phyloP scores from a whole-genome alignment of 1,140 invertebrate genomes.

The Stegodyphus mimosarum region DNA sequence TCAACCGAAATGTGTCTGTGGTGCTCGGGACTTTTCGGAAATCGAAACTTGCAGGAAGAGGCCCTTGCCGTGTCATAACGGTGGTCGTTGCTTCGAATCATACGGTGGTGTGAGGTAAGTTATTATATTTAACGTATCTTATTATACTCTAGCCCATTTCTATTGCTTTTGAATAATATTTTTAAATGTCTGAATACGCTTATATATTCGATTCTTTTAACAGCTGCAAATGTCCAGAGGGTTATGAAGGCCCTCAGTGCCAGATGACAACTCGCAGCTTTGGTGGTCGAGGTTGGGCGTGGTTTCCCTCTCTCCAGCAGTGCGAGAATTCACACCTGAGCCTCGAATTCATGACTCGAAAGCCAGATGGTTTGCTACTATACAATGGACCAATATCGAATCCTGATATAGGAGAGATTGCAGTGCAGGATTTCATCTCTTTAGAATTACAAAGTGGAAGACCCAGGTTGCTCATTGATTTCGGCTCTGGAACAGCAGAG shows the following conservation, averaged over 20 bases:
- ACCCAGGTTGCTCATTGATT: constrained; percentile 90
- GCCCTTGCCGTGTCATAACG: constrained; percentile 86
- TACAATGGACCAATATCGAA: constrained; percentile 97
- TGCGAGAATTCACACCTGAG: constrained; percentile 94
- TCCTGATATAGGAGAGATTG: constrained; percentile 83
- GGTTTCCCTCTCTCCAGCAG: constrained; percentile 95
- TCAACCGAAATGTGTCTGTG: constrained; percentile 82
- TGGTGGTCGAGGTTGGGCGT: constrained; percentile 91
- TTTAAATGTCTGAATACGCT: not conserved
- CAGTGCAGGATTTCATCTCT: constrained; percentile 85
- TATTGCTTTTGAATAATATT: not conserved
- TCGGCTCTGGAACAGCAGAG: constrained; percentile 93
- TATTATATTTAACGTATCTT: not conserved
- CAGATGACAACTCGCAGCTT: constrained; percentile 95
- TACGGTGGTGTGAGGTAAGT: constrained; percentile 57
- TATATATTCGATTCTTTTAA: not conserved
- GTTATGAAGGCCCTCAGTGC: constrained; percentile 93
- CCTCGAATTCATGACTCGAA: constrained; percentile 92
- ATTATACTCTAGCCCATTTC: not conserved
- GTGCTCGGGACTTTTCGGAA: constrained; percentile 89
- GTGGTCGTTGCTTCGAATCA: constrained; percentile 78
- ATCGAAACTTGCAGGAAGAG: constrained; percentile 88
- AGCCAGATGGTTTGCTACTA: constrained; percentile 88
- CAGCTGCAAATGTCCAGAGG: constrained; percentile 85
- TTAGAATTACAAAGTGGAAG: constrained; percentile 91